phyloP scores from a whole-genome alignment of 2,888 invertebrate genomes.

The Limnephilus rhombicus region DNA sequence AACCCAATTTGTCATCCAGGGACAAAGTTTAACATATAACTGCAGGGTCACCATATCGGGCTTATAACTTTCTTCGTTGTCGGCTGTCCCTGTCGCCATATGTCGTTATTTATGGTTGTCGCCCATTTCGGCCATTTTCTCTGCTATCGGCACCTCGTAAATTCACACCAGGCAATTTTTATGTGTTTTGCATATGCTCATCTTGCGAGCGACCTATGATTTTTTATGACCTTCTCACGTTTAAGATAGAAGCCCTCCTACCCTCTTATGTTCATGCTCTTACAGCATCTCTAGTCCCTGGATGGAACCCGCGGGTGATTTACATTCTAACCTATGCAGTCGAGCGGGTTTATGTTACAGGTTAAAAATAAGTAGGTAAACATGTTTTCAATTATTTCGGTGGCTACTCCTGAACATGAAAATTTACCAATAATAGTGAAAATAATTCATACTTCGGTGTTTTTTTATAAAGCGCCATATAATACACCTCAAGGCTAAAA shows the following conservation, averaged over 20 bases:
- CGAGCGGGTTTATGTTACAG: slow-evolving; percentile 14
- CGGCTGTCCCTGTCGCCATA: slow-evolving; percentile 40
- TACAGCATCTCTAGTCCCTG: slow-evolving; percentile 27
- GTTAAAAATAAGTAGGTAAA: not conserved
- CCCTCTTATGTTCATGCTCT: slow-evolving; percentile 22
- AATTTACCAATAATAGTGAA: too few species aligned
- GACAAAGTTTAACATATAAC: not conserved
- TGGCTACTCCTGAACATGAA: not conserved
- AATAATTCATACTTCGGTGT: too few species aligned
- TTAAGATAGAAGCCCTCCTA: slow-evolving; percentile 50
- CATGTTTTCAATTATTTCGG: not conserved
- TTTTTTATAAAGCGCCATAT: too few species aligned
- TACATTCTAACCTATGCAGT: slow-evolving; percentile 38
- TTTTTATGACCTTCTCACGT: slow-evolving; percentile 62
- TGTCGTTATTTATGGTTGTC: slow-evolving; percentile 44
- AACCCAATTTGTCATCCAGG: not conserved
- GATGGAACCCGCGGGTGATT: slow-evolving; percentile 42
- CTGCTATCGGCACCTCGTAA: slow-evolving; percentile 64
- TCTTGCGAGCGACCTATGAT: slow-evolving; percentile 57
- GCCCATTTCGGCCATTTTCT: slow-evolving; percentile 41
- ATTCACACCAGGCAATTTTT: slow-evolving; percentile 62
- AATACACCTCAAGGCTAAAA: too few species aligned
- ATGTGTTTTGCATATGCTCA: slow-evolving; percentile 64
- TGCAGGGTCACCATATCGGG: slow-evolving; percentile 18
- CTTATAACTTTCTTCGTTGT: slow-evolving; percentile 9